Conservation (phyloP, 2,888 invertebrate genomes). For the Parnassius mnemosyne region DNA sequence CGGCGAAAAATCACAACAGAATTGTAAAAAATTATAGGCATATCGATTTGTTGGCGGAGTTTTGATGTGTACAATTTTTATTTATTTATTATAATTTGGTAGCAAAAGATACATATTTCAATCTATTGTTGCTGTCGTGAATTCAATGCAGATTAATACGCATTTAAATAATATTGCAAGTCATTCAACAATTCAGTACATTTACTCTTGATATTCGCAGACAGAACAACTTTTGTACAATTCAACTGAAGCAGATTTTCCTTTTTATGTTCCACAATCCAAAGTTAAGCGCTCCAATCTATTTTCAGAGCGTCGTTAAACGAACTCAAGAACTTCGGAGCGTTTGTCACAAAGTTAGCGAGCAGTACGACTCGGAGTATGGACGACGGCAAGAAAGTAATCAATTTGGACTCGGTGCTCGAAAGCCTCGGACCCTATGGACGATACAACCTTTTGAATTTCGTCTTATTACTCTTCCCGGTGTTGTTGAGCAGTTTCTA, state of each 20-base stretch:
- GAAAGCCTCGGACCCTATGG: conserved; percentile 72
- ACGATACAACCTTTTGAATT: conserved; percentile 69
- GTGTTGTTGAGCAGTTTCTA: conserved; percentile 68
- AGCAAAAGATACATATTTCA: too few relatives aligned
- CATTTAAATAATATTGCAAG: background rate
- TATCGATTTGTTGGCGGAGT: background rate
- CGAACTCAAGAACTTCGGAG: conserved; percentile 21
- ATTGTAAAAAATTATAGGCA: background rate
- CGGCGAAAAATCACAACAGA: background rate
- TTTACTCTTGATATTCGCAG: conserved; percentile 6
- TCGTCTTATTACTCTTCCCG: conserved; percentile 65
- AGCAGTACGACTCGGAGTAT: conserved; percentile 34
- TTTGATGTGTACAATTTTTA: background rate
- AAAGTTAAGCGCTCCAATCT: conserved; percentile 14
- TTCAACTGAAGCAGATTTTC: background rate
- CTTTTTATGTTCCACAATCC: conserved; percentile 17
- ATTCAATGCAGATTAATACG: too few relatives aligned
- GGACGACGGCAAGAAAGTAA: conserved; percentile 64
- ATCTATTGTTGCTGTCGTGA: too few relatives aligned
- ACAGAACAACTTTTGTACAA: background rate
- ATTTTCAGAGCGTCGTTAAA: conserved; percentile 23
- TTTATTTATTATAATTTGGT: too few relatives aligned
- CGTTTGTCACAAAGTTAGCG: conserved; percentile 7
- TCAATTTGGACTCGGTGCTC: conserved; percentile 70
- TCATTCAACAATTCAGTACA: background rate